A percentile compares a stretch with the other conserved stretches of the same genome.
phyloP scores from a whole-genome alignment of 2,888 invertebrate species.

The Tenthredo notha region DNA sequence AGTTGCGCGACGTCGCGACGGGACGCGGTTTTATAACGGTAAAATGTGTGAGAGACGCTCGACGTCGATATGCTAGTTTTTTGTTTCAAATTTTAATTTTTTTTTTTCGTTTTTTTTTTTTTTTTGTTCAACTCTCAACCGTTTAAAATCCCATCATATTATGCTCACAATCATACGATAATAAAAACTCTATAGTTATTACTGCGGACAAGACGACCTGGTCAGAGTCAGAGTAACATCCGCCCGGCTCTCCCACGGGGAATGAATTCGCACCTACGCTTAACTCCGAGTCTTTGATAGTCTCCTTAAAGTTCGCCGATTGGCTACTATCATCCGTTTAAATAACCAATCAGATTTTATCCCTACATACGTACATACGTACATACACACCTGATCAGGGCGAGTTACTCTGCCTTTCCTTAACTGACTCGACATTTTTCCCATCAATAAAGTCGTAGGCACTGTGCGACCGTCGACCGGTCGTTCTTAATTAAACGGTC shows the following conservation, averaged over 20 bases:
- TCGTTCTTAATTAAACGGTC: conserved; percentile 33
- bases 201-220: neutral
- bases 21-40: conserved; percentile 12
- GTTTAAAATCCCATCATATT: conserved; percentile 4
- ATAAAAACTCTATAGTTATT: neutral
- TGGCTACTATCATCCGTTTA: conserved; percentile 2
- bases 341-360: conserved; percentile 30
- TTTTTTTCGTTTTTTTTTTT: neutral
- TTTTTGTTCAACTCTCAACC: neutral
- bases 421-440: conserved; percentile 35
- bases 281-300: conserved; percentile 3
- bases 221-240: conserved; percentile 12
- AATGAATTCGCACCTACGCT: conserved; percentile 40
- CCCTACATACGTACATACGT: neutral
- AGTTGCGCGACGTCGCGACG: neutral
- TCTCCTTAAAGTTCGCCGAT: neutral
- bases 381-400: neutral
- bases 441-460: conserved; percentile 13
- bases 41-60: conserved; percentile 32
- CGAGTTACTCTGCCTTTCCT: conserved; percentile 22
- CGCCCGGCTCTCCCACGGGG: conserved; percentile 31
- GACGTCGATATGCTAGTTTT: neutral
- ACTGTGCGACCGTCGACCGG: neutral
- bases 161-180: neutral
- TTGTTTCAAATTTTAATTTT: neutral